A percentile compares a stretch with the other conserved stretches of the same genome.
Evolutionary conservation across 2,797 vertebrate species (phyloP).

Genomic region (Iguana delicatissima): DNA sequence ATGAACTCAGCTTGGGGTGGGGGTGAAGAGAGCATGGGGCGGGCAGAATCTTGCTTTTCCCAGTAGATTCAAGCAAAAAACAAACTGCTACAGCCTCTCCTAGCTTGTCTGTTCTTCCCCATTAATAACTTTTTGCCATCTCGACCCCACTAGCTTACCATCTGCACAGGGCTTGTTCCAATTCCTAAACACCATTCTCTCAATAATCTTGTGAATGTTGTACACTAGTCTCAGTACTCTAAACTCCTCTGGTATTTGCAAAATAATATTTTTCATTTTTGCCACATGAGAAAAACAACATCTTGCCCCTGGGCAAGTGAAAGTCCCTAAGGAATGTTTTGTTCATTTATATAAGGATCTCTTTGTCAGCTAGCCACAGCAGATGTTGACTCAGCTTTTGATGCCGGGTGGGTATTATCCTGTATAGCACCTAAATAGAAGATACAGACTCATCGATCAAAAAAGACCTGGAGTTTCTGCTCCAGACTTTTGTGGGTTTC

Average conservation of each 20-base stretch:
- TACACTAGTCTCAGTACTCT: not conserved
- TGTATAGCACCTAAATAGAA: not conserved
- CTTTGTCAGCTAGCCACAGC: constrained; percentile 26
- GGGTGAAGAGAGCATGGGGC: too few relatives aligned
- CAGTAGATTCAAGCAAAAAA: too few relatives aligned
- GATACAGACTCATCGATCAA: not conserved
- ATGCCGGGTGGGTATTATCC: not conserved
- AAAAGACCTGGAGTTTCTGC: not conserved
- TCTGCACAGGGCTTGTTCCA: too few relatives aligned
- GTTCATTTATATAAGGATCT: not conserved
- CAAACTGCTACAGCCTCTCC: too few relatives aligned
- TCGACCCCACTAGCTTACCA: too few relatives aligned
- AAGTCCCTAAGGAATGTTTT: not conserved
- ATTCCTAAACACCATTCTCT: not conserved
- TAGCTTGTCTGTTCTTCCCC: too few relatives aligned
- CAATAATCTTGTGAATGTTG: not conserved
- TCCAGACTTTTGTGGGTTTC: not conserved
- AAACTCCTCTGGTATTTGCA: not conserved
- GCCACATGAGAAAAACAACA: not conserved
- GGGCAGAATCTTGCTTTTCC: too few relatives aligned
- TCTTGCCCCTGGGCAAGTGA: not conserved
- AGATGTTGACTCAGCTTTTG: constrained; percentile 38
- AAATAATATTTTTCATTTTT: not conserved
- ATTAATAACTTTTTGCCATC: too few relatives aligned
- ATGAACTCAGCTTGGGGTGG: too few relatives aligned